These are phyloP conservation scores for Silurus meridionalis DNA, from an alignment of 2,113 vertebrate species.

Conservation along the genomic window DNA sequence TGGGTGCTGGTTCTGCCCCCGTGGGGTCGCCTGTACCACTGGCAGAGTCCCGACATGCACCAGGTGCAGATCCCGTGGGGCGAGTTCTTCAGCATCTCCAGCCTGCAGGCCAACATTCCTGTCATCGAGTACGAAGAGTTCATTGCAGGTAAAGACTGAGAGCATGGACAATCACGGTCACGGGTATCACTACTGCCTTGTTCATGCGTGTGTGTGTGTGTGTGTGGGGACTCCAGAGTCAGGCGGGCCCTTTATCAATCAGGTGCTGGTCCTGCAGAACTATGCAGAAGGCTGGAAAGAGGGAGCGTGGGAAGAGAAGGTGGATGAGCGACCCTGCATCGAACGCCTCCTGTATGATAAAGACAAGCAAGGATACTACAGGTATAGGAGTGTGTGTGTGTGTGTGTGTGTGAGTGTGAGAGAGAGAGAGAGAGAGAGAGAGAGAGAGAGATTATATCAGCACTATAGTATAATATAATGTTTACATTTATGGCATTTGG, in stretches of 20 bases:
- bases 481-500: too few species aligned
- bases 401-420: not conserved
- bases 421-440: too few species aligned
- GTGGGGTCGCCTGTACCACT: constrained; percentile 95
- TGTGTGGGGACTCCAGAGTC: constrained; percentile 75
- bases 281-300: constrained; percentile 95
- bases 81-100: constrained; percentile 87
- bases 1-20: constrained; percentile 97
- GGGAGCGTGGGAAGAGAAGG: constrained; percentile 94
- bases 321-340: constrained; percentile 83
- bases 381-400: constrained; percentile 64
- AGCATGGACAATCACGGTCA: not conserved
- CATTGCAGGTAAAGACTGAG: constrained; percentile 78
- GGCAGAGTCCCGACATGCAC: constrained; percentile 89
- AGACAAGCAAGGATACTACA: constrained; percentile 90
- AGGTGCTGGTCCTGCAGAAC: constrained; percentile 88
- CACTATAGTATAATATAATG: too few species aligned
- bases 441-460: too few species aligned
- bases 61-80: constrained; percentile 89
- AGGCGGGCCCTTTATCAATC: constrained; percentile 92
- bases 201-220: not conserved
- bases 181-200: not conserved
- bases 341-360: constrained; percentile 84
- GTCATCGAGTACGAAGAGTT: constrained; percentile 94
- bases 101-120: constrained; percentile 85